Percentiles rank a stretch among this genome's conserved stretches.
Evolutionary conservation across 2,797 vertebrate genomes (phyloP).

Genomic region (Rhinatrema bivittatum): DNA sequence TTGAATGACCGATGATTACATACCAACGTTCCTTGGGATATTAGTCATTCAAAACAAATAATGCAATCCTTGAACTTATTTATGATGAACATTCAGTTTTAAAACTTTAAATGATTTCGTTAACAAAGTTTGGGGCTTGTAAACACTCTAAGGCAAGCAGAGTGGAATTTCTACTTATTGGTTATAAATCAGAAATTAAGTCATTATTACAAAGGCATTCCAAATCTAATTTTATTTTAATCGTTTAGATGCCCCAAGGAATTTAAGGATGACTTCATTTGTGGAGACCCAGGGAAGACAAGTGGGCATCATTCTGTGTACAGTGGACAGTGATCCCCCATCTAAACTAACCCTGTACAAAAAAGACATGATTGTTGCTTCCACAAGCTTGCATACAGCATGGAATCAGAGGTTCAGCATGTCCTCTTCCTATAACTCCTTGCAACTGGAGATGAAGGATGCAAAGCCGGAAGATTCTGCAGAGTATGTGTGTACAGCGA

Average conservation of each 20-base stretch:
- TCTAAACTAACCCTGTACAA: constrained; percentile 33
- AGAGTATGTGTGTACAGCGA: constrained; percentile 36
- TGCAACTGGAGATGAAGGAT: constrained; percentile 33
- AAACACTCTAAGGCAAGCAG: no score
- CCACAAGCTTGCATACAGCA: neutral
- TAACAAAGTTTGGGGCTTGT: no score
- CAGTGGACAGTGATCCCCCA: constrained; percentile 36
- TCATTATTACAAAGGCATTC: no score
- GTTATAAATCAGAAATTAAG: neutral
- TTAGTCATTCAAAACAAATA: no score
- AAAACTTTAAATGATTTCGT: no score
- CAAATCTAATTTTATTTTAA: neutral
- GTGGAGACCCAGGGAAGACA: constrained; percentile 36
- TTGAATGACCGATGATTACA: no score
- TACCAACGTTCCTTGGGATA: no score
- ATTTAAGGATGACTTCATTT: constrained; percentile 35
- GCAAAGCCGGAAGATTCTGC: constrained; percentile 21
- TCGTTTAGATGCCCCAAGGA: constrained; percentile 32
- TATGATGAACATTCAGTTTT: no score
- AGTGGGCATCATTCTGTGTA: constrained; percentile 43
- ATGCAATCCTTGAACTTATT: no score
- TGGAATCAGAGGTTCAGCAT: neutral
- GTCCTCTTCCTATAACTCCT: constrained; percentile 27
- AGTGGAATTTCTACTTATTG: no score
- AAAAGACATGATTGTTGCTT: constrained; percentile 27